phyloP scores from a whole-genome alignment of 2,797 vertebrate genomes.

The Halcyon smyrnensis region DNA sequence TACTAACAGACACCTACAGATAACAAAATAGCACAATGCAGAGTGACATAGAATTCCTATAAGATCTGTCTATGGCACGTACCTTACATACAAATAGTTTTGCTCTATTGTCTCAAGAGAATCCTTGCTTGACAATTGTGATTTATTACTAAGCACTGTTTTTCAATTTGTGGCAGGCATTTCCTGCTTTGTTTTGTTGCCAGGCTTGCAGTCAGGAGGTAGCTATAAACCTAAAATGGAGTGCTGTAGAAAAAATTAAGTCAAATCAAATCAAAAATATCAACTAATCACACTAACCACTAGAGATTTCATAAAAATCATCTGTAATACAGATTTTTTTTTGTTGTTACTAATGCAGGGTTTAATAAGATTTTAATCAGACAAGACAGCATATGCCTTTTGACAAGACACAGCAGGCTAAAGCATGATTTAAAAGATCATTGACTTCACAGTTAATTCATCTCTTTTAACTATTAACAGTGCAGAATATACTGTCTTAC shows the following conservation, averaged over 20 bases:
- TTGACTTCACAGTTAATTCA: background rate
- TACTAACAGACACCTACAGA: background rate
- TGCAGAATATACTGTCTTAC: background rate
- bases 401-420: background rate
- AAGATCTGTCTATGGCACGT: fast-evolving
- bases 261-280: background rate
- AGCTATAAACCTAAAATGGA: background rate
- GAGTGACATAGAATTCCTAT: background rate
- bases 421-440: background rate
- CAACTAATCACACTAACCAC: background rate
- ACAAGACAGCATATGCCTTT: background rate
- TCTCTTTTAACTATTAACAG: background rate
- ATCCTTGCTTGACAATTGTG: background rate
- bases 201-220: background rate
- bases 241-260: background rate
- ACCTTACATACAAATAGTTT: background rate
- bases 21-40: background rate
- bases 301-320: background rate
- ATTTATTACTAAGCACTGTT: background rate
- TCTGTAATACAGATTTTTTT: background rate
- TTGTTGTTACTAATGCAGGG: background rate
- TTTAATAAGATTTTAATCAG: background rate
- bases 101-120: background rate
- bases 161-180: background rate
- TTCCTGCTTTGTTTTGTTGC: background rate